Evolutionary conservation across 1,140 invertebrate species (phyloP).

Genomic region (Scaptomyza graminum): DNA sequence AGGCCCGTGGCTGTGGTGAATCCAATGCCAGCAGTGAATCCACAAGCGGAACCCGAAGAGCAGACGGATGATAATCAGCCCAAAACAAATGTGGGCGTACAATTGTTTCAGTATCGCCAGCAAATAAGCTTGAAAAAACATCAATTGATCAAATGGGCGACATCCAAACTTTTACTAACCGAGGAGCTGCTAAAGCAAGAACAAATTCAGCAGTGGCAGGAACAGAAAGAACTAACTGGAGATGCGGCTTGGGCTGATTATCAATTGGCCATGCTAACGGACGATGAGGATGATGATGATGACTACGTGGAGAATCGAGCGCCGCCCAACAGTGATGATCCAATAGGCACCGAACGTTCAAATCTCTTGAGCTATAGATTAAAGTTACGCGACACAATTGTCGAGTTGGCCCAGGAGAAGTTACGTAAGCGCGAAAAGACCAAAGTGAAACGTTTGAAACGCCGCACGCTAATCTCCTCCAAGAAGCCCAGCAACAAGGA

Average conservation of each 20-base stretch:
- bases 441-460: conserved; percentile 65
- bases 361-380: conserved; percentile 50
- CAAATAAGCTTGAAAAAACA: conserved; percentile 58
- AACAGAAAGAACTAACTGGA: background rate
- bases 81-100: conserved; percentile 41
- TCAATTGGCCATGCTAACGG: conserved; percentile 31
- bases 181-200: conserved; percentile 66
- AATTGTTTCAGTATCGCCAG: conserved; percentile 66
- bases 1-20: conserved; percentile 27
- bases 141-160: conserved; percentile 69
- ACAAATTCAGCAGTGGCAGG: background rate
- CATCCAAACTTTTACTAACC: conserved; percentile 65
- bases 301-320: conserved; percentile 46
- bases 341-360: conserved; percentile 31
- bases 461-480: conserved; percentile 66
- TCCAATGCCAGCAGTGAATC: background rate
- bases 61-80: background rate
- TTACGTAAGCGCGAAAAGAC: conserved; percentile 54
- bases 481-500: conserved; percentile 73
- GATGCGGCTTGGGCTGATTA: conserved; percentile 47
- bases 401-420: conserved; percentile 62
- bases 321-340: background rate
- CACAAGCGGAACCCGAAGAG: background rate
- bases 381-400: conserved; percentile 48
- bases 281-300: conserved; percentile 47